Evolutionary conservation across 1,140 invertebrate genomes (phyloP), one percentile per base, ranked within the genome.

Genomic region (Mamestra configurata): DNA sequence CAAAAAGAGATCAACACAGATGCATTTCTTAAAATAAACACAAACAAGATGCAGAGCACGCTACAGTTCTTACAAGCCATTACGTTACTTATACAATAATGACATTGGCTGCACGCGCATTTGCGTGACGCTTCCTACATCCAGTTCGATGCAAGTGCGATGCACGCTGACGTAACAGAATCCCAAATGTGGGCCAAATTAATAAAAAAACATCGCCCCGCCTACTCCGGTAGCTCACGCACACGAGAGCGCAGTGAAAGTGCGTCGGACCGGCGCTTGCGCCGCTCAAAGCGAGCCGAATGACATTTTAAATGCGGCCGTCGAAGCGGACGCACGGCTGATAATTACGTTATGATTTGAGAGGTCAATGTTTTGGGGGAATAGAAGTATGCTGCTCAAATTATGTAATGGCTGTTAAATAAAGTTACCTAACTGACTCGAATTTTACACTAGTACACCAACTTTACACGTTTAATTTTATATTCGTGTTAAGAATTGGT

Each of bases 121-220:
- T 75, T 59, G 77, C 84, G 81, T 79, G 80, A 80, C 77, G 81
- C 59, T 84, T 83, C 79, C 79, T 79, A 81, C 79, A 82, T 79
- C 73, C 77, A 81, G 80, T 87, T 82, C 83, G 80, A 77, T 82
- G 85, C 85, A 86, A 82, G 83, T 84, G 81, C 79, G 75, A 73
- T 70, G 82, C 73, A 80, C 71, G 77, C 73, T 92, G 90, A 92
- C 88, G 87, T 94, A 91, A 93, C 86, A 53, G 71, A 79, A 85
- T 88, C 85, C 85, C 80, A 83, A 89, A 92, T 88, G 90, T 93
- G 87, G 91, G 89, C 86, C 90, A 90, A 89, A 88, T 89, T 90
- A 90, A 90, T 89, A 90, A 90, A 91, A 91, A 87, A 90, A 84
- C 53, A 49, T 66, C 31, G 59, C 75, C 37, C 27, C 57, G 55